Percentiles rank a stretch among this genome's conserved stretches.
Conservation (phyloP, 2,797 vertebrate species). For the Pseudotriccus pelzelni region DNA sequence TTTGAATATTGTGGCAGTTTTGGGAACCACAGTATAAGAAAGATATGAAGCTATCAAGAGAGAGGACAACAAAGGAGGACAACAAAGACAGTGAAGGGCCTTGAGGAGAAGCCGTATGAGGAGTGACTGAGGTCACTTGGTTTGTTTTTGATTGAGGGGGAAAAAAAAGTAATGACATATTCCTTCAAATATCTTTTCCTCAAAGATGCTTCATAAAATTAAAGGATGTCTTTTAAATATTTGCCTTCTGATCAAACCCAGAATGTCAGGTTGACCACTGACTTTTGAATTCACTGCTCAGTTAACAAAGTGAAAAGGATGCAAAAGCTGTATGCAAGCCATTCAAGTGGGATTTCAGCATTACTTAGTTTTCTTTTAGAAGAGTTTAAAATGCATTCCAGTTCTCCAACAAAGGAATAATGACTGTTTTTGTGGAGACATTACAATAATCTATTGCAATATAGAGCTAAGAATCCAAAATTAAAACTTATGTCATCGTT, state of each 20-base stretch:
- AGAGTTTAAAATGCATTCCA: neutral
- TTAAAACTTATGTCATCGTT: neutral
- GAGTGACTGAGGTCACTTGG: neutral
- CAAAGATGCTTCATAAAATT: neutral
- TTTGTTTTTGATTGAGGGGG: no score
- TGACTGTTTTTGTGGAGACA: neutral
- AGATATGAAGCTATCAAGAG: neutral
- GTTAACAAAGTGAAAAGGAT: neutral
- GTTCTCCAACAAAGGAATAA: neutral
- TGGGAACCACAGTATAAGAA: neutral
- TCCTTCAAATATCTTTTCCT: neutral
- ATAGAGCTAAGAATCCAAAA: neutral
- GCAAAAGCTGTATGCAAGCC: neutral
- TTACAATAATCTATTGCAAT: neutral
- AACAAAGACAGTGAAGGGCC: neutral
- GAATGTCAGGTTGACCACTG: neutral
- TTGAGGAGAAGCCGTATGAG: neutral
- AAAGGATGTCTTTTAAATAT: neutral
- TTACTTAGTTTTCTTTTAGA: neutral
- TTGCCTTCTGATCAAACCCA: neutral
- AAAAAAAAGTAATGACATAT: rapidly evolving
- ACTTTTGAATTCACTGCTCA: neutral
- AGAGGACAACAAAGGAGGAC: neutral
- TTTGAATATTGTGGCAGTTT: neutral
- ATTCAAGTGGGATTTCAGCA: neutral